These are phyloP conservation scores for Epinotia demarniana DNA, from an alignment of 2,888 invertebrate genomes.

Conservation along the genomic window DNA sequence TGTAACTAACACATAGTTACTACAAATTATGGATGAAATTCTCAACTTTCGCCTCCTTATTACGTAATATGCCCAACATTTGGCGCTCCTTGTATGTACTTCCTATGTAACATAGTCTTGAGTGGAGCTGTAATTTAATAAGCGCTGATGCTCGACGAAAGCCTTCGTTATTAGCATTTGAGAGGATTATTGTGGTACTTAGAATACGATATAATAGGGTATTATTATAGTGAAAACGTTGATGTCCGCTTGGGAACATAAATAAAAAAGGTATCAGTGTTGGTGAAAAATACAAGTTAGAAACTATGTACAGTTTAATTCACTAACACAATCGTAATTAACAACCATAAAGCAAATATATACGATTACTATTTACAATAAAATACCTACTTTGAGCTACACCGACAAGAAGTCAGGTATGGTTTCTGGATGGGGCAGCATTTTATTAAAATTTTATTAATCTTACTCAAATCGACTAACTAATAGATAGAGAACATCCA, in stretches of 20 bases:
- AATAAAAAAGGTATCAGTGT: neutral
- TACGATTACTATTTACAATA: too few relatives aligned
- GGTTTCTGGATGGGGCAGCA: too few relatives aligned
- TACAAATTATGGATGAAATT: neutral
- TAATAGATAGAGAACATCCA: too few relatives aligned
- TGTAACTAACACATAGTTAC: neutral
- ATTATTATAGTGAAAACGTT: neutral
- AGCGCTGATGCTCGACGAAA: slow-evolving; percentile 13
- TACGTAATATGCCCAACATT: neutral
- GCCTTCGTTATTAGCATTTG: slow-evolving; percentile 23
- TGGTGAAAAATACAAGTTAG: too few relatives aligned
- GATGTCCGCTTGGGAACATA: neutral
- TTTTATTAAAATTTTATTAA: too few relatives aligned
- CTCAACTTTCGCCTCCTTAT: neutral
- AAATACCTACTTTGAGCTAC: too few relatives aligned
- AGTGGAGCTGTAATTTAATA: slow-evolving; percentile 34
- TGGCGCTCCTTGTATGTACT: slow-evolving; percentile 8
- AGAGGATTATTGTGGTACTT: slow-evolving; percentile 18
- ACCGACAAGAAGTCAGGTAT: too few relatives aligned
- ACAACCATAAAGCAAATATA: too few relatives aligned
- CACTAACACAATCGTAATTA: too few relatives aligned
- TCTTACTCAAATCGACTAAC: too few relatives aligned
- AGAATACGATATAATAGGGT: slow-evolving; percentile 4
- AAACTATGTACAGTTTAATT: too few relatives aligned
- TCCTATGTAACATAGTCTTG: neutral